Conservation (phyloP, 1,140 invertebrate genomes). For the Armadillidium nasatum region DNA sequence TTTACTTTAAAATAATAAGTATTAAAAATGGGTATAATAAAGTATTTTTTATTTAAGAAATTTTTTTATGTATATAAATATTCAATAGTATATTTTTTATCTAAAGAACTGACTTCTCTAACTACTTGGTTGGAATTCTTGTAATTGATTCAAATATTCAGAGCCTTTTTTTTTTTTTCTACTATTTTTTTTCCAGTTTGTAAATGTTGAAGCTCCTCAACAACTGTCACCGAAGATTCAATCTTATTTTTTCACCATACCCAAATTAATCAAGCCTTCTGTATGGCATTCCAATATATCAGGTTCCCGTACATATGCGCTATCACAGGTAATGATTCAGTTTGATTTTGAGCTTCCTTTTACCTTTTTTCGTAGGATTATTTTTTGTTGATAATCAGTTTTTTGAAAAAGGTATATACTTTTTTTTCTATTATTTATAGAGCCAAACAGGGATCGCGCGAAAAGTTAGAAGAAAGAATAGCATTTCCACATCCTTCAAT, state of each 20-base stretch:
- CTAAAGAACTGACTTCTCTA: too few relatives aligned
- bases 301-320: conserved; percentile 29
- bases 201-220: conserved; percentile 34
- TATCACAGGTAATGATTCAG: conserved; percentile 30
- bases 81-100: too few relatives aligned
- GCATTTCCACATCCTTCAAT: conserved; percentile 24
- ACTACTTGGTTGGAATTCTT: too few relatives aligned
- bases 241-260: conserved; percentile 27
- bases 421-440: neutral
- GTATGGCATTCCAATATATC: conserved; percentile 31
- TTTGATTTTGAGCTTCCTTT: too few relatives aligned
- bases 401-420: too few relatives aligned
- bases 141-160: too few relatives aligned
- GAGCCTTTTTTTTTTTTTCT: neutral
- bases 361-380: too few relatives aligned
- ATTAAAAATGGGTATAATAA: too few relatives aligned
- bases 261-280: neutral
- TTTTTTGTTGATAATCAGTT: too few relatives aligned
- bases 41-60: too few relatives aligned
- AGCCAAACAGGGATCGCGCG: conserved; percentile 23
- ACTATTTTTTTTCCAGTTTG: conserved; percentile 1
- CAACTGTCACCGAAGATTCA: conserved; percentile 28
- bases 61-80: too few relatives aligned
- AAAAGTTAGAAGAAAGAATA: conserved; percentile 25
- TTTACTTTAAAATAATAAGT: too few relatives aligned